Evolutionary conservation across 2,888 invertebrate species (phyloP).

Genomic region (Entomobrya proxima): DNA sequence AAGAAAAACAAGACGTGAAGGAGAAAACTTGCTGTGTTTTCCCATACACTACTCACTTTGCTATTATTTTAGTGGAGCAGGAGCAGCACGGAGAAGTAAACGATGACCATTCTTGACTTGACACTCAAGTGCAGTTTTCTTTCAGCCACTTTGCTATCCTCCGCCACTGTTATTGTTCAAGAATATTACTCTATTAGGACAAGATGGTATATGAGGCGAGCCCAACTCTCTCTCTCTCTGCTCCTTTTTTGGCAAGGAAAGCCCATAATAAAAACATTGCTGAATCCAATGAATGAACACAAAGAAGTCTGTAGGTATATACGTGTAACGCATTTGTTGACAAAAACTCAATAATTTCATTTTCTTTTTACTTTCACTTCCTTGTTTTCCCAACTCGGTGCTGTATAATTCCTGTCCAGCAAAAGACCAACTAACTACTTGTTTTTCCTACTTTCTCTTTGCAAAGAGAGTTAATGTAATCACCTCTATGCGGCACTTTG

Average conservation of each 20-base stretch:
- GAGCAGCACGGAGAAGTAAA: constrained; percentile 26
- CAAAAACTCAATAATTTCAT: constrained; percentile 39
- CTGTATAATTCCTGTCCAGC: neutral
- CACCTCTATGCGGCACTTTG: too few species aligned
- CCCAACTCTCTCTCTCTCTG: neutral
- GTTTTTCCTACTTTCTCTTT: too few species aligned
- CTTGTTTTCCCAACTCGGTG: neutral
- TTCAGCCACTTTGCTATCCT: constrained; percentile 22
- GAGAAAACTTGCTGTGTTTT: neutral
- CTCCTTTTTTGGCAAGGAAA: constrained; percentile 8
- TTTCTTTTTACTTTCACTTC: neutral
- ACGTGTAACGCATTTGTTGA: neutral
- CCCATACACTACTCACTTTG: neutral
- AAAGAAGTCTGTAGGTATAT: neutral
- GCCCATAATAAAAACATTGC: constrained; percentile 24
- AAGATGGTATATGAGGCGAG: neutral
- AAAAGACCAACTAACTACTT: neutral
- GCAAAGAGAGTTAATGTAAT: too few species aligned
- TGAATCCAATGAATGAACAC: neutral
- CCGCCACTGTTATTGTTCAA: constrained; percentile 17
- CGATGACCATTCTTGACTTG: constrained; percentile 61
- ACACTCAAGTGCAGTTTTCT: constrained; percentile 54
- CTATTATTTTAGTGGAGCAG: constrained; percentile 10
- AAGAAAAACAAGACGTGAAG: neutral
- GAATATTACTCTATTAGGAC: neutral